phyloP scores from a whole-genome alignment of 2,797 vertebrate species.

The Rhadinocentrus ornatus region DNA sequence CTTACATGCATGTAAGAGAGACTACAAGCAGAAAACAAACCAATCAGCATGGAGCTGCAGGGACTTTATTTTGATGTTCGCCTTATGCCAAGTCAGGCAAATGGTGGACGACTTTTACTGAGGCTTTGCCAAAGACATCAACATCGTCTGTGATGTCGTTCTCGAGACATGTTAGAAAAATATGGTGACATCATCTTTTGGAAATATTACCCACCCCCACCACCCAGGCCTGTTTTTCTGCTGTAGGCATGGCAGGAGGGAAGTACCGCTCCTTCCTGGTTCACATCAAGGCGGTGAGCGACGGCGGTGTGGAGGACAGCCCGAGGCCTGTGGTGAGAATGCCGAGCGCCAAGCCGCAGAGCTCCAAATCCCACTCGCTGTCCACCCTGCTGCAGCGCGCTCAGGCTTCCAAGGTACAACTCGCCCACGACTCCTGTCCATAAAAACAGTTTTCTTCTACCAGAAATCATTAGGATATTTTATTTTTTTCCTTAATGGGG shows the following conservation, averaged over 20 bases:
- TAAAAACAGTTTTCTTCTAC: not conserved
- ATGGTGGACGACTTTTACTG: too few species aligned
- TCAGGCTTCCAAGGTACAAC: conserved; percentile 93
- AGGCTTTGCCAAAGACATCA: too few species aligned
- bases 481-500: not conserved
- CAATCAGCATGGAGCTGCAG: too few species aligned
- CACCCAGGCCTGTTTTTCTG: not conserved
- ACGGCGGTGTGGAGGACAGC: conserved; percentile 91
- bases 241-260: conserved; percentile 95
- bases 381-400: conserved; percentile 95
- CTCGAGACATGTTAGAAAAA: too few species aligned
- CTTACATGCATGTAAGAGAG: too few species aligned
- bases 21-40: too few species aligned
- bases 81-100: too few species aligned
- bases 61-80: too few species aligned
- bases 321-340: conserved; percentile 94
- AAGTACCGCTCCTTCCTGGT: conserved; percentile 99
- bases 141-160: too few species aligned
- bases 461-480: too few species aligned
- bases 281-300: conserved; percentile 95
- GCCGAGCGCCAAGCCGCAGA: conserved; percentile 90
- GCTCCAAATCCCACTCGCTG: conserved; percentile 92
- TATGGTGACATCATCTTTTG: too few species aligned
- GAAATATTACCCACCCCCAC: too few species aligned
- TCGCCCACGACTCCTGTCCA: not conserved